Evolutionary conservation across 1,140 invertebrate species (phyloP).

Genomic region (Lordiphosa collinella): DNA sequence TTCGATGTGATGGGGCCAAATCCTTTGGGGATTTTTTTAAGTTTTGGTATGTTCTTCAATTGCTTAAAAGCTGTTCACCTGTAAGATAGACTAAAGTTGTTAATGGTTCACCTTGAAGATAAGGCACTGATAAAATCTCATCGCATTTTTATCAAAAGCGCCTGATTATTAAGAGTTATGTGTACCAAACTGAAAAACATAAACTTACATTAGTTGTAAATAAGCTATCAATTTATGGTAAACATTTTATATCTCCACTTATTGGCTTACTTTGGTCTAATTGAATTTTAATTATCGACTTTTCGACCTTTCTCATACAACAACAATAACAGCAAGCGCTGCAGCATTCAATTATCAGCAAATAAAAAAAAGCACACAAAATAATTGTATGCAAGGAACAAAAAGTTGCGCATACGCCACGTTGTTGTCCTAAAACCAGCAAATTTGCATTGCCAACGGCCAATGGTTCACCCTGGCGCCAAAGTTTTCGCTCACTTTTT

Average conservation of each 20-base stretch:
- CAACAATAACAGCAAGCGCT: constrained; percentile 1
- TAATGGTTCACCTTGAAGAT: no score
- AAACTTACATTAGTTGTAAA: no score
- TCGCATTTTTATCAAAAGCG: no score
- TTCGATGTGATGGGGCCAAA: no score
- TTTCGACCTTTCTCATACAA: constrained; percentile 31
- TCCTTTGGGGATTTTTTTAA: no score
- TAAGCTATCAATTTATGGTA: neutral
- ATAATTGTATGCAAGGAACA: neutral
- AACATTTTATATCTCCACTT: neutral
- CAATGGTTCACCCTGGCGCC: constrained; percentile 19
- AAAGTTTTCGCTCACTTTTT: constrained; percentile 58
- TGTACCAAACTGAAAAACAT: no score
- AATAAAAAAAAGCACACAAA: constrained; percentile 18
- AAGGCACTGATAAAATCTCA: no score
- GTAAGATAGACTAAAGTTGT: no score
- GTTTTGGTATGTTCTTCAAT: no score
- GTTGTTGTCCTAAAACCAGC: constrained; percentile 19
- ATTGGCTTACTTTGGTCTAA: constrained; percentile 29
- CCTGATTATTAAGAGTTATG: no score
- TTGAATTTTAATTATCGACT: constrained; percentile 74
- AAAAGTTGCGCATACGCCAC: constrained; percentile 53
- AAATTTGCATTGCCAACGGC: constrained; percentile 45
- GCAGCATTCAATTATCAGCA: constrained; percentile 21
- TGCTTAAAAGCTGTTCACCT: no score